Base-by-base conservation (phyloP, 30 jellyfish, hydroid and myxozoan species). In the Pseudorhiza aurosa region DNA sequence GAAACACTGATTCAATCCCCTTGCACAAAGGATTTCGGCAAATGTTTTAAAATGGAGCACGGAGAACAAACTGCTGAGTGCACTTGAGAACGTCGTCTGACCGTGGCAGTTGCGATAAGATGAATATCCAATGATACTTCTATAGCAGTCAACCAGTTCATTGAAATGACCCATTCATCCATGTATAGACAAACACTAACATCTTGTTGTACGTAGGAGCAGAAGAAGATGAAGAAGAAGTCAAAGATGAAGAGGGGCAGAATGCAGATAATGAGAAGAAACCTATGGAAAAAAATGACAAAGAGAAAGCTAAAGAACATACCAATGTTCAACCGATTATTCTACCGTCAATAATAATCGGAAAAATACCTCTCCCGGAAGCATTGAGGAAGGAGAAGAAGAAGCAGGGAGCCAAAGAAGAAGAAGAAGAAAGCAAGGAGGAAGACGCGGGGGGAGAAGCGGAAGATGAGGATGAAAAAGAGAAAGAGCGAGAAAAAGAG, bases 191-290 rank as follows among this genome's bases (percentile, higher is more conserved):
- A n/a, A n/a, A n/a, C n/a, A n/a, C n/a, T n/a, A n/a, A n/a, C n/a
- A n/a, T n/a, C n/a, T n/a, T n/a, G n/a, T n/a, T n/a, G n/a, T n/a
- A n/a, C n/a, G n/a, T n/a, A n/a, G n/a, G n/a, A n/a, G n/a, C n/a
- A n/a, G n/a, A n/a, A n/a, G n/a, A n/a, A n/a, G n/a, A n/a, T 39
- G 83, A 70, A 47, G 83, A 70, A 45, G 60, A 45, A 26, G 72
- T 25, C 11, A 30, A 9, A 15, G 71, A 50, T 1, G 83, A 70
- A 6, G 83, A 68, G 27, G 19, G 37, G 24, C 19, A 68, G 68
- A 25, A 42, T 15, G 82, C 42, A 43, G 64, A 35, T 12, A 28
- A 22, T 9, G 26, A 39, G 21, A 44, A 60, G 15, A 21, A 65
- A 25, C 71, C 15, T 42, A 42, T n/a, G n/a, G n/a, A n/a, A n/a